phyloP scores from a whole-genome alignment of 92 coral and sea anemone genomes.

The Isaurus tuberculatus region DNA sequence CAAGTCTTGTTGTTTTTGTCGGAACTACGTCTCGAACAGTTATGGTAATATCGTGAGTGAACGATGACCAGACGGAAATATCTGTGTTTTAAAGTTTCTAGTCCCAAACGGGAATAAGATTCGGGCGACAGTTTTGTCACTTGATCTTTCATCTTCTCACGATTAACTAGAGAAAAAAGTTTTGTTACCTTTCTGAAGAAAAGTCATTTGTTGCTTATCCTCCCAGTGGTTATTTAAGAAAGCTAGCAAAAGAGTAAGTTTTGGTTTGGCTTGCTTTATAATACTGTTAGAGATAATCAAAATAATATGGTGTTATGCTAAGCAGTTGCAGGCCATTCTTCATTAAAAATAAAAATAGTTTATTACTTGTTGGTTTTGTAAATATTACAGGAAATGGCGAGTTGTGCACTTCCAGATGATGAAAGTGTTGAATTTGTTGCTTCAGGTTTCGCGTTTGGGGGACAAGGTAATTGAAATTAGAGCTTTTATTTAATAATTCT shows the following conservation, averaged over 20 bases:
- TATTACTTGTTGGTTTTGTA: no score
- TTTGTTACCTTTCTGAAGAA: background rate
- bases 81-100: slow-evolving; percentile 2
- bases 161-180: background rate
- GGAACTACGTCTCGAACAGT: background rate
- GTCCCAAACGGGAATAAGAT: slow-evolving; percentile 42
- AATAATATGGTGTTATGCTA: no score
- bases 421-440: no score
- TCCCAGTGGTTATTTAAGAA: background rate
- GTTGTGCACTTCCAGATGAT: no score
- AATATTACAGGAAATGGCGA: no score
- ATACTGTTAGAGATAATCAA: background rate
- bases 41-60: slow-evolving; percentile 14
- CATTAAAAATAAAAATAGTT: no score
- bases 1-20: background rate
- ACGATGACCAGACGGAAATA: slow-evolving; percentile 12
- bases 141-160: background rate
- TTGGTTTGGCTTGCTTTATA: background rate
- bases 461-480: no score
- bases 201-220: background rate
- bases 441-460: no score
- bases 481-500: no score
- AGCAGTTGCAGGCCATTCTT: no score
- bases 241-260: slow-evolving; percentile 14
- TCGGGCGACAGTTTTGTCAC: slow-evolving; percentile 34